phyloP scores from a whole-genome alignment of 2,113 vertebrate species.

The Terrapene triunguis region DNA sequence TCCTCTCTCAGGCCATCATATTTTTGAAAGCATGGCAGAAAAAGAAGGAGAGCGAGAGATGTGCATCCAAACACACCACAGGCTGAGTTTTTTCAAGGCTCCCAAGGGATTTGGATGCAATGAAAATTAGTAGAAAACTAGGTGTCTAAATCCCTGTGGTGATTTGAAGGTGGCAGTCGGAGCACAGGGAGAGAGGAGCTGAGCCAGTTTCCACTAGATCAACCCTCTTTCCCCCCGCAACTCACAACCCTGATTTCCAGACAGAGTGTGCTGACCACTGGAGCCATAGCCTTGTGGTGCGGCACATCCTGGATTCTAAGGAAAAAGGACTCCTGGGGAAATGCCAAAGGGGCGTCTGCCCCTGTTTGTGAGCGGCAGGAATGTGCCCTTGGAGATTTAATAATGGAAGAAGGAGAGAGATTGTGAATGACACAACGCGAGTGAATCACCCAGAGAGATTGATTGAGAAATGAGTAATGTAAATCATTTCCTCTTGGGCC shows the following conservation, averaged over 20 bases:
- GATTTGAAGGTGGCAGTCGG: neutral
- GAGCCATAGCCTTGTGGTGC: too few species aligned
- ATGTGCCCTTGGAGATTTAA: too few species aligned
- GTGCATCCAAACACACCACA: neutral
- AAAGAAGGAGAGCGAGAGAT: neutral
- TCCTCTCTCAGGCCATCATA: neutral
- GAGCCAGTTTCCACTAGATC: too few species aligned
- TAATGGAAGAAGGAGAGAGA: neutral
- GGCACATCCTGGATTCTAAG: too few species aligned
- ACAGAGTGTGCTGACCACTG: accelerated
- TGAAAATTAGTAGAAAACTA: neutral
- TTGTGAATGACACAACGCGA: neutral
- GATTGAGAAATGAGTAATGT: neutral
- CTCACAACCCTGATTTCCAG: neutral
- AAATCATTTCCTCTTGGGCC: neutral
- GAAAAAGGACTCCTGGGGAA: neutral
- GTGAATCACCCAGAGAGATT: neutral
- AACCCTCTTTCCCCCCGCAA: too few species aligned
- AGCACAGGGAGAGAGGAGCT: too few species aligned
- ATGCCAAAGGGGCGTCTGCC: too few species aligned
- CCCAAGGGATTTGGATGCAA: neutral
- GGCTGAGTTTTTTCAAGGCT: neutral
- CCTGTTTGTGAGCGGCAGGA: too few species aligned
- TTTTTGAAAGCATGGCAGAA: neutral
- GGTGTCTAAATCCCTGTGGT: neutral